phyloP scores from a whole-genome alignment of 92 coral and sea anemone species.

The Micromussa lordhowensis region DNA sequence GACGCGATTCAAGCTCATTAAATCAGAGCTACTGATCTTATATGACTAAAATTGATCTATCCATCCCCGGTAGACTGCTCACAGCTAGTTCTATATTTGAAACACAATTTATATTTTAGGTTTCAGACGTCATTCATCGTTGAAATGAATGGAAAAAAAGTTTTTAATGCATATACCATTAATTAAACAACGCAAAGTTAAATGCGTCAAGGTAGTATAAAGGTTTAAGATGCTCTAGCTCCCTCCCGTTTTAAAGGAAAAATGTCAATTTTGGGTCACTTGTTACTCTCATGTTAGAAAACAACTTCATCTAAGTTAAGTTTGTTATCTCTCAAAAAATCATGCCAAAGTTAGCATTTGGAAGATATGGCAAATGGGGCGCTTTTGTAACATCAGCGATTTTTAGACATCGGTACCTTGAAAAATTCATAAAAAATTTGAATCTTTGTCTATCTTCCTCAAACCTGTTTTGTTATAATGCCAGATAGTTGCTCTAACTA shows the following conservation, averaged over 20 bases:
- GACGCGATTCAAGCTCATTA: too few species aligned
- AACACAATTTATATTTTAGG: too few species aligned
- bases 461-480: constrained; percentile 12
- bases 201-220: not conserved
- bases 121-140: too few species aligned
- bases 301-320: not conserved
- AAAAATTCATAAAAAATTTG: too few species aligned
- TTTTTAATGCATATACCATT: too few species aligned
- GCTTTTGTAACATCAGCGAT: constrained; percentile 7
- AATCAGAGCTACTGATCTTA: too few species aligned
- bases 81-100: too few species aligned
- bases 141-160: too few species aligned
- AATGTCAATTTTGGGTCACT: not conserved
- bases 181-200: not conserved
- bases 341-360: too few species aligned
- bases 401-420: constrained; percentile 23
- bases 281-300: not conserved
- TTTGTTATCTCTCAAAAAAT: constrained; percentile 29
- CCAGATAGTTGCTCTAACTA: not conserved
- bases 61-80: too few species aligned
- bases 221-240: not conserved
- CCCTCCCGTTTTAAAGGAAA: not conserved
- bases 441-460: too few species aligned
- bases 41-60: too few species aligned
- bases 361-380: constrained; percentile 28